Conservation (phyloP, 2,888 invertebrate species). For the Drosophila fungiperda region DNA sequence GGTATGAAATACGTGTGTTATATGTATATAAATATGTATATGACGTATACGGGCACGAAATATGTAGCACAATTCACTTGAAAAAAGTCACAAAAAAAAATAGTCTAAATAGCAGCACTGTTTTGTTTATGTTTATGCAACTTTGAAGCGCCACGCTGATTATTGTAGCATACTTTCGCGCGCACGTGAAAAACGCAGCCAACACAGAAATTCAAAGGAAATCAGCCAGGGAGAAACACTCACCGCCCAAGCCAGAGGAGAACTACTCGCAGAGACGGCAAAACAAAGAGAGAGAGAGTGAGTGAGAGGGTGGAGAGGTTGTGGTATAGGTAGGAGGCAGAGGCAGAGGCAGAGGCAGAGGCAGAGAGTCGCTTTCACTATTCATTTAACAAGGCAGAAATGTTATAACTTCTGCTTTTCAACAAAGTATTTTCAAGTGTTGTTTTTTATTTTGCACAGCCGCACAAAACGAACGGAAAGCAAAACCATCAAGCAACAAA, state of each 20-base stretch:
- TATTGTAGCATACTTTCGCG: slow-evolving; percentile 63
- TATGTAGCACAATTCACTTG: slow-evolving; percentile 32
- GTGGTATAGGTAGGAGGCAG: background rate
- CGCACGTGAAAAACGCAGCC: slow-evolving; percentile 61
- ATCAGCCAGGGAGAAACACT: slow-evolving; percentile 5
- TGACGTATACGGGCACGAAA: slow-evolving; percentile 11
- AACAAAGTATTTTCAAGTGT: slow-evolving; percentile 21
- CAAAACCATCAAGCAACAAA: slow-evolving; percentile 21
- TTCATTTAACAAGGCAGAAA: slow-evolving; percentile 26
- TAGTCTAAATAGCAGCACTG: slow-evolving; percentile 21
- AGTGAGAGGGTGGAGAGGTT: background rate
- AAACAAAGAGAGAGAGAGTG: background rate
- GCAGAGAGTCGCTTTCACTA: slow-evolving; percentile 28
- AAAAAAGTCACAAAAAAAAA: slow-evolving; percentile 42
- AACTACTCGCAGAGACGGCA: background rate
- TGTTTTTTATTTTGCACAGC: slow-evolving; percentile 16
- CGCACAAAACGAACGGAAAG: background rate
- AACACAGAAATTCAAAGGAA: slow-evolving; percentile 28
- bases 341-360: background rate
- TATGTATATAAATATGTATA: background rate
- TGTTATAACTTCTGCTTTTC: slow-evolving; percentile 17
- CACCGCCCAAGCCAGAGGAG: slow-evolving; percentile 19
- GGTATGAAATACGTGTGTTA: background rate
- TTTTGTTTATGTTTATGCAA: slow-evolving; percentile 73
- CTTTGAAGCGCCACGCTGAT: slow-evolving; percentile 25